Evolutionary conservation across 1,140 invertebrate genomes (phyloP).

Genomic region (Drosophila nigrodunni): DNA sequence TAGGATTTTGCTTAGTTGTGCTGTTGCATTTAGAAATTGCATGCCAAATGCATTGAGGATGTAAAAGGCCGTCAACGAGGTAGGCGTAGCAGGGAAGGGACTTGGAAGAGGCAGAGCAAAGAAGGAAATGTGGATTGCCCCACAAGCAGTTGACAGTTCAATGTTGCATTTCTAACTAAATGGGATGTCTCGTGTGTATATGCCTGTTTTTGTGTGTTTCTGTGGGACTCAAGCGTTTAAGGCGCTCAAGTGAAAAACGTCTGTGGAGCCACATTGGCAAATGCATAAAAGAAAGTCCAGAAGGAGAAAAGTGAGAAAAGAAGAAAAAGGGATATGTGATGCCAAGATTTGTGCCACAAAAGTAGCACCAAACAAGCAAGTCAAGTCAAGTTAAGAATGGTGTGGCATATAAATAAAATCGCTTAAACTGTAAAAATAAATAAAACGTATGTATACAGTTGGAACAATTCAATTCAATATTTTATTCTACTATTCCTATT

Average conservation of each 20-base stretch:
- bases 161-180: slow-evolving; percentile 74
- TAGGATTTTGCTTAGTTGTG: slow-evolving; percentile 29
- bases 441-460: too few species aligned
- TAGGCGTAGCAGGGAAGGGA: neutral
- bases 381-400: slow-evolving; percentile 63
- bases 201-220: slow-evolving; percentile 23
- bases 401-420: slow-evolving; percentile 15
- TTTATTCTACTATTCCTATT: too few species aligned
- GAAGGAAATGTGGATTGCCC: slow-evolving; percentile 7
- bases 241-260: slow-evolving; percentile 67
- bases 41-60: slow-evolving; percentile 69
- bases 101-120: neutral
- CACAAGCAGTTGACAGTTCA: slow-evolving; percentile 73
- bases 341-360: slow-evolving; percentile 56
- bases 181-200: slow-evolving; percentile 43
- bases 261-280: slow-evolving; percentile 45
- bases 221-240: slow-evolving; percentile 59
- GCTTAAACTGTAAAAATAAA: neutral
- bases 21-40: slow-evolving; percentile 73
- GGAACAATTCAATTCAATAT: too few species aligned
- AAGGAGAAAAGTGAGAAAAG: slow-evolving; percentile 13
- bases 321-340: slow-evolving; percentile 14
- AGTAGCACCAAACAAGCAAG: slow-evolving; percentile 71
- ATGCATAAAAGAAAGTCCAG: slow-evolving; percentile 62
- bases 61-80: neutral